A percentile compares a stretch with the other conserved stretches of the same genome.
Evolutionary conservation across 1,140 invertebrate species (phyloP).

Genomic region (Agrypnia vestita): DNA sequence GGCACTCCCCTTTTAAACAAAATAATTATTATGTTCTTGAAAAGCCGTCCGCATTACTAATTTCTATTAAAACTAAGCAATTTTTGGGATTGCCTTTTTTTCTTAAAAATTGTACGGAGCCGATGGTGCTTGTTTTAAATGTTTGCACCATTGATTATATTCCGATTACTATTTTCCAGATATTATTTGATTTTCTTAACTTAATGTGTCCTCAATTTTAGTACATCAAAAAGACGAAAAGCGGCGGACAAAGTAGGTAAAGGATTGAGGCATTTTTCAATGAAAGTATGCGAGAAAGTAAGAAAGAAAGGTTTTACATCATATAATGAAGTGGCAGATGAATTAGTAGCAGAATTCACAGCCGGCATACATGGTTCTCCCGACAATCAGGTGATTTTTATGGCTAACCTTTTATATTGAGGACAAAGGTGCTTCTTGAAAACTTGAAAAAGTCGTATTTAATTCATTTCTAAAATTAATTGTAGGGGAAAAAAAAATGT

Average conservation of each 20-base stretch:
- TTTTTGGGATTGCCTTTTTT: no score
- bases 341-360: conserved; percentile 91
- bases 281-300: conserved; percentile 99
- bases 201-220: conserved; percentile 55
- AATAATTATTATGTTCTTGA: no score
- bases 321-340: conserved; percentile 99
- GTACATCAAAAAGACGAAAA: conserved; percentile 83
- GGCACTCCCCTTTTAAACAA: not conserved
- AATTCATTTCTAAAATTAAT: no score
- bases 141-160: no score
- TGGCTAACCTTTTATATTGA: no score
- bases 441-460: no score
- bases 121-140: no score
- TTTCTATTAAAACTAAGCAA: no score
- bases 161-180: not conserved
- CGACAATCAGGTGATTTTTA: conserved; percentile 61
- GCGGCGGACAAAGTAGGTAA: conserved; percentile 97
- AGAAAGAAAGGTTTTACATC: conserved; percentile 94
- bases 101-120: no score
- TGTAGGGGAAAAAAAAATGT: no score
- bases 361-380: conserved; percentile 71
- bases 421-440: no score
- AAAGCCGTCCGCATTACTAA: no score
- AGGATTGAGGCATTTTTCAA: conserved; percentile 98
- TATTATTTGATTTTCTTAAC: not conserved